Percentiles rank a stretch among this genome's conserved stretches.
phyloP scores from a whole-genome alignment of 2,888 invertebrate genomes.

The Drosophila lutescens region DNA sequence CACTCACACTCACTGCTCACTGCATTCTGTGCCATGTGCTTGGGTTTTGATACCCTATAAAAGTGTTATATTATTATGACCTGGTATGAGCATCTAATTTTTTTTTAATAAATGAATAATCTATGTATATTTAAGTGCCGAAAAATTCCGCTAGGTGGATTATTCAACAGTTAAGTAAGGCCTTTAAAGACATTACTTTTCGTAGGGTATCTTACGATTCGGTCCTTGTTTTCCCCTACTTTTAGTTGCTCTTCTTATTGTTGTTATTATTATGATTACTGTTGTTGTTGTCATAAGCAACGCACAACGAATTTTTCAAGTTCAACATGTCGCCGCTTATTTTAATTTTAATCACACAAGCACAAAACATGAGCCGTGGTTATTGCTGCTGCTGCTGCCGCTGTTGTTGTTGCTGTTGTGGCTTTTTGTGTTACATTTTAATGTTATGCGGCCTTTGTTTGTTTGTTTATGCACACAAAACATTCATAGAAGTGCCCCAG shows the following conservation, averaged over 20 bases:
- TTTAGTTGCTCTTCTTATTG: not conserved
- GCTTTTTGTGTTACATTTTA: slow-evolving; percentile 43
- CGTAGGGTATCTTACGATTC: not conserved
- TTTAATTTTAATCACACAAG: slow-evolving; percentile 58
- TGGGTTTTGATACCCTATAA: slow-evolving; percentile 5
- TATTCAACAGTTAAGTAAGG: not conserved
- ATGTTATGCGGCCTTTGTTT: slow-evolving; percentile 48
- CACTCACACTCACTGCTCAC: not conserved
- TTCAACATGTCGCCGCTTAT: slow-evolving; percentile 56
- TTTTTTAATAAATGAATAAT: not conserved
- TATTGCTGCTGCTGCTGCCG: slow-evolving; percentile 23
- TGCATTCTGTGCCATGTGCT: not conserved
- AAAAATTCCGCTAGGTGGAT: not conserved
- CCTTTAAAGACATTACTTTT: not conserved
- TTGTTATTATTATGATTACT: not conserved
- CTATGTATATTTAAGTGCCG: not conserved
- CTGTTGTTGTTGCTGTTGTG: slow-evolving; percentile 26
- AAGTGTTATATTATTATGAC: no score
- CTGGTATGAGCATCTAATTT: no score
- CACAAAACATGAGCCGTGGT: slow-evolving; percentile 36
- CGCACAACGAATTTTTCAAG: slow-evolving; percentile 54
- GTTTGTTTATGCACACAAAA: slow-evolving; percentile 37
- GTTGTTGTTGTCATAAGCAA: slow-evolving; percentile 29
- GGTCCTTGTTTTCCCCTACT: not conserved
- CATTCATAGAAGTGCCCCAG: slow-evolving; percentile 5